Evolutionary conservation across 2,113 vertebrate genomes (phyloP).

Genomic region (Apaloderma vittatum): DNA sequence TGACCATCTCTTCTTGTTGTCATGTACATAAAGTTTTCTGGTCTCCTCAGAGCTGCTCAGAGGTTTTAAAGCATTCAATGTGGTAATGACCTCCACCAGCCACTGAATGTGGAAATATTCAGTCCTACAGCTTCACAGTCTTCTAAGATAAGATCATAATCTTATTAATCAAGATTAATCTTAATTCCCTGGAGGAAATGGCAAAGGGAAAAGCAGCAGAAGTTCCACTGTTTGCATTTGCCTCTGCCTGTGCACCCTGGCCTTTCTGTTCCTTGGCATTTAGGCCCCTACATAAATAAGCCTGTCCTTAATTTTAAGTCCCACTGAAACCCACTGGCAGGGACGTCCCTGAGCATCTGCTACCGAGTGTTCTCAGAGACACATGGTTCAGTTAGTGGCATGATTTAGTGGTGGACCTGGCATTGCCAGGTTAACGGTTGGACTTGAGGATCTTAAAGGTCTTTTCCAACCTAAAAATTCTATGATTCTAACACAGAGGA

Average conservation of each 20-base stretch:
- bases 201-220: not conserved
- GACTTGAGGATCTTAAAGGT: too few species aligned
- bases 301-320: not conserved
- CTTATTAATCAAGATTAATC: not conserved
- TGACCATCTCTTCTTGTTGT: not conserved
- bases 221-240: not conserved
- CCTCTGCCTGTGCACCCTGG: not conserved
- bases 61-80: not conserved
- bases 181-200: not conserved
- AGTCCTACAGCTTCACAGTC: not conserved
- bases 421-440: too few species aligned
- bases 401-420: too few species aligned
- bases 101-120: not conserved
- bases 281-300: not conserved
- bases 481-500: not conserved
- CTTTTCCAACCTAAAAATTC: too few species aligned
- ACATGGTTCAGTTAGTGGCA: not conserved
- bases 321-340: not conserved
- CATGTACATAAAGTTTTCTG: not conserved
- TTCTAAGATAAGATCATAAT: not conserved
- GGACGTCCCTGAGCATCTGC: not conserved
- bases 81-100: accelerated
- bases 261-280: not conserved
- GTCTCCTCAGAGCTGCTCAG: not conserved
- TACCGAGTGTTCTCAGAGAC: accelerated